Evolutionary conservation across 2,888 invertebrate genomes (phyloP).

Genomic region (Spicauda simplicius): DNA sequence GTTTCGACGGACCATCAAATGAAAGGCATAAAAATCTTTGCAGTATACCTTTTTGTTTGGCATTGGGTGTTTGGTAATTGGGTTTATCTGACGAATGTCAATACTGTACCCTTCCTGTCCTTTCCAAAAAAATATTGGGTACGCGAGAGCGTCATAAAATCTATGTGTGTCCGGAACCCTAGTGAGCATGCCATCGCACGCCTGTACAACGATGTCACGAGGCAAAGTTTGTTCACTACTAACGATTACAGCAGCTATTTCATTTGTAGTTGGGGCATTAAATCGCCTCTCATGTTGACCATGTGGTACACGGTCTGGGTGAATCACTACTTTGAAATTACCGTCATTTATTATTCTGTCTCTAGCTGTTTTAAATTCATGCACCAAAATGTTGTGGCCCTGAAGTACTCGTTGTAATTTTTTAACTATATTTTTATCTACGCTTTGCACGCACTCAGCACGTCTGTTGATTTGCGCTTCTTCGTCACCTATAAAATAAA

Average conservation of each 20-base stretch:
- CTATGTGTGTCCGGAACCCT: conserved; percentile 34
- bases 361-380: conserved; percentile 45
- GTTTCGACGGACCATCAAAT: conserved; percentile 6
- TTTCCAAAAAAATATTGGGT: conserved; percentile 7
- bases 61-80: neutral
- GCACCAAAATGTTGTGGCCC: conserved; percentile 44
- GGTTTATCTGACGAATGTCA: conserved; percentile 1
- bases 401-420: conserved; percentile 48
- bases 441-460: conserved; percentile 36
- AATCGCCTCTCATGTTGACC: conserved; percentile 44
- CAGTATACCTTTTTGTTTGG: conserved; percentile 18
- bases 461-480: conserved; percentile 36
- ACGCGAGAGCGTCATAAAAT: conserved; percentile 14
- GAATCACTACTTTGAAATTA: neutral
- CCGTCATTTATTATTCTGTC: conserved; percentile 40
- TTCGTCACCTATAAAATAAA: conserved; percentile 40
- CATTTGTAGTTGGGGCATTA: conserved; percentile 37
- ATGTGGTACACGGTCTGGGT: conserved; percentile 41
- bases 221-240: conserved; percentile 31
- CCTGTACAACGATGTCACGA: conserved; percentile 37
- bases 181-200: conserved; percentile 30
- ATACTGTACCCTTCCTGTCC: conserved; percentile 13
- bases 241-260: conserved; percentile 37
- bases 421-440: conserved; percentile 40
- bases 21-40: conserved; percentile 18